phyloP scores from a whole-genome alignment of 1,140 invertebrate genomes.

The Glomeris maerens region DNA sequence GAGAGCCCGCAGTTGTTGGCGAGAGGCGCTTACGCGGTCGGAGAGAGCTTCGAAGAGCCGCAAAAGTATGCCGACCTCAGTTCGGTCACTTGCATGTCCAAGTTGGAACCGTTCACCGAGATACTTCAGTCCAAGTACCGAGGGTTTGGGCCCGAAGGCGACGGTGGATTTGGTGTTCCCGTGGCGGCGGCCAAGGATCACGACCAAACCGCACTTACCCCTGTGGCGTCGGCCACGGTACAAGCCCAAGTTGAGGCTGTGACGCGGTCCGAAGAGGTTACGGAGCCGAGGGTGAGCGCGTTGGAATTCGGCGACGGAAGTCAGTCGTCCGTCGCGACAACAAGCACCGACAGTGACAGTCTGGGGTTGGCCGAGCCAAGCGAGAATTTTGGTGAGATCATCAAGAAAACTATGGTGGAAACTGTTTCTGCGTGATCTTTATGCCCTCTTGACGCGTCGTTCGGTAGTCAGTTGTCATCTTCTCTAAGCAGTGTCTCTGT shows the following conservation, averaged over 20 bases:
- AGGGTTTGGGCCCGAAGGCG: slow-evolving; percentile 6
- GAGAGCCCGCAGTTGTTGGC: no score
- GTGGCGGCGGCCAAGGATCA: not conserved
- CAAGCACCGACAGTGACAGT: slow-evolving; percentile 9
- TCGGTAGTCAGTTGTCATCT: no score
- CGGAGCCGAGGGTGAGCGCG: slow-evolving; percentile 7
- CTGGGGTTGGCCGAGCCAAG: slow-evolving; percentile 16
- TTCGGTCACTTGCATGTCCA: slow-evolving; percentile 20
- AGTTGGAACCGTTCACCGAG: slow-evolving; percentile 27
- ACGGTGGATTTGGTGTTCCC: not conserved
- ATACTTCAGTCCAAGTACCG: slow-evolving; percentile 23
- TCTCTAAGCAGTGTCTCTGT: no score
- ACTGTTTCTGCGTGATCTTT: slow-evolving; percentile 54
- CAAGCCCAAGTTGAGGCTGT: not conserved
- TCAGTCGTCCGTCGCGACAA: not conserved
- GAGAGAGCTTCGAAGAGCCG: slow-evolving; percentile 6
- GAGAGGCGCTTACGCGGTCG: no score
- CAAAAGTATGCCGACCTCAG: slow-evolving; percentile 22
- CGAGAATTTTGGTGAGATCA: slow-evolving; percentile 80
- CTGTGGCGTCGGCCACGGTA: not conserved
- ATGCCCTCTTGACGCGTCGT: not conserved
- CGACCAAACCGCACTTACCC: not conserved
- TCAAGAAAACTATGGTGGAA: slow-evolving; percentile 83
- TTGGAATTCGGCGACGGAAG: slow-evolving; percentile 2
- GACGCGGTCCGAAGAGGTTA: slow-evolving; percentile 6